phyloP scores from a whole-genome alignment of 2,888 invertebrate genomes.

The Hetaerina titia region DNA sequence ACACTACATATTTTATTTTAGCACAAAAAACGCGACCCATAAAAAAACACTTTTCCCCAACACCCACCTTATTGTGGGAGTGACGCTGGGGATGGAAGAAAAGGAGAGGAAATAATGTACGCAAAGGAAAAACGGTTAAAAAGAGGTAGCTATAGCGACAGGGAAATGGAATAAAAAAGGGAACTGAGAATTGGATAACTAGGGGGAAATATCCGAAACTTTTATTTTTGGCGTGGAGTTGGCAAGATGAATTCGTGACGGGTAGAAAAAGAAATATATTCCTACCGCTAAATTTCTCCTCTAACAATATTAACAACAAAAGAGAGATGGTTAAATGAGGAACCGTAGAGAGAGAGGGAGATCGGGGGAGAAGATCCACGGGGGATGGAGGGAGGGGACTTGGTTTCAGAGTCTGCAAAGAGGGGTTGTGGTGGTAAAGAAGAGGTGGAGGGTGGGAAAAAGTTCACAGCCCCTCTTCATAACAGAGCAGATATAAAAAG shows the following conservation, averaged over 20 bases:
- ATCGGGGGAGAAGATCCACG: neutral
- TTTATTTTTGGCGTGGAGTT: neutral
- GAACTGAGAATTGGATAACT: neutral
- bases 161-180: conserved; percentile 36
- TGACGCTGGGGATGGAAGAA: neutral
- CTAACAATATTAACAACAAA: no score
- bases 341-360: neutral
- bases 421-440: no score
- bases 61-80: neutral
- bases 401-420: no score
- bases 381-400: no score
- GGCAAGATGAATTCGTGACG: neutral
- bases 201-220: neutral
- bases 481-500: neutral
- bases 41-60: neutral
- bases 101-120: neutral
- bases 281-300: no score
- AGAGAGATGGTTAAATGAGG: no score
- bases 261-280: no score
- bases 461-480: no score
- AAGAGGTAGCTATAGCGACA: neutral
- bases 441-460: no score
- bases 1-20: conserved; percentile 37
- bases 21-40: neutral
- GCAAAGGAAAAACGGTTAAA: neutral